Evolutionary conservation across 2,888 invertebrate species (phyloP), one percentile per base, ranked within the genome.

Genomic region (Agrotis segetum): DNA sequence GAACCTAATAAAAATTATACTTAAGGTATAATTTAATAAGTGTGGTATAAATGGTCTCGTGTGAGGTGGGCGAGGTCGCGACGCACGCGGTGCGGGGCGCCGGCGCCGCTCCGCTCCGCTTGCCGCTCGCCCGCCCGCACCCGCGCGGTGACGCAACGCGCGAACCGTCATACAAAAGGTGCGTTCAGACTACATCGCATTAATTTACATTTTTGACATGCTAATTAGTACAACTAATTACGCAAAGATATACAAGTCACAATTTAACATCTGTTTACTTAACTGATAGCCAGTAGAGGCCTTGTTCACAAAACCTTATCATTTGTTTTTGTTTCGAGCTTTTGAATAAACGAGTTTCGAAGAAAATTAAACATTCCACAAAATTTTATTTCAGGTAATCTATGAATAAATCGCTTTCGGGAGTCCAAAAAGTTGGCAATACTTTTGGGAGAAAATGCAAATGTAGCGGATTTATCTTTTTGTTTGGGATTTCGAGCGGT

Each of bases 31-130:
- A 66, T 67, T 71, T 69, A 55, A 70, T 64, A 53, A 61, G 44
- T 67, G 59, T 55, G 29, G 66, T 85, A 82, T 85, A 85, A 86
- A 87, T 87, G 85, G 88, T 82, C 83, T 80, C 84, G 86, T 87
- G 87, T 89, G 92, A 92, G 88, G 89, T 87, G 89, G 69, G 84
- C 90, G 93, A 91, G 92, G 92, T 90, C 89, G 73, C 46, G 71
- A 61, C 24, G 72, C 44, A 19, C 19, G 70, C 60, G 68, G 74
- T 52, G 76, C 71, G 86, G 80, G 69, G 79, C 79, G 86, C 78
- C 82, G 70, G 76, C 77, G 81, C 72, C 73, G 72, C 71, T 72
- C 40, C 53, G 66, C 64, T 70, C 77, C 66, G 72, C 67, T 50
- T 56, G 34, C 68, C 67, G 68, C 55, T 53, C 55, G 83, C 74